Base-by-base conservation (phyloP, 2,113 vertebrate species). In the Nyctereutes procyonoides region DNA sequence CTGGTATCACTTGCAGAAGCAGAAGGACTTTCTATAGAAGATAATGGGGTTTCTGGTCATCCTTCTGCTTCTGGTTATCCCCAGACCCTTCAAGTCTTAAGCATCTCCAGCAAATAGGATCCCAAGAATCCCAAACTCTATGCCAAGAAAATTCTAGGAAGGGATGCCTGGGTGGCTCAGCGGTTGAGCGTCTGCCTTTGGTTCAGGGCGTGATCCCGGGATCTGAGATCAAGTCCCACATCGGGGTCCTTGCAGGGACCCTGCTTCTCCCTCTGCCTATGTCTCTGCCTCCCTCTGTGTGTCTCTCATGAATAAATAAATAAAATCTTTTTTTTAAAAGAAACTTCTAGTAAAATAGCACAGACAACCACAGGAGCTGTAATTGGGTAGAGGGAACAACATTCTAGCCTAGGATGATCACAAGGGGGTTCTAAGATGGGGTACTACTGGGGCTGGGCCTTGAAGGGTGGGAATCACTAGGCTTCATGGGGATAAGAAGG, bases 331-430 rank as follows among this genome's bases (percentile, higher is more conserved):
- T 43, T 43, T 43, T 43, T 7, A 43, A 43, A 43, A 7, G 43
- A 93, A 95, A 81, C 48, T 79, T 89, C 55, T 55, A 88, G 43
- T 30, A 86, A 96, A 92, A 26, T 9, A 91, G 55, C 19, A 82
- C 55, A 92, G 58, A 91, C 56, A 95, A 94, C 1, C 79, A 97
- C 22, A 93, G 51, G 32, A 93, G 74, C 26, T 93, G 30, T 77
- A 28, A 90, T 0, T 93, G 24, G 58, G 17, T 84, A 53, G 3
- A 69, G n/a, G 7, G 26, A 35, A 81, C 81, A 77, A 85, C 55
- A 84, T 60, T 91, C 65, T 84, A 62, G 51, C n/a, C 82, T 51
- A 93, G 16, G 16, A 89, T 7, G 51, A 53, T 30, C 73, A 88
- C 32, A 90, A 60, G 74, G 28, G 51, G 67, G 79, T 92, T 95